These are phyloP conservation scores for Toxotes jaculatrix DNA, from an alignment of 2,113 vertebrate genomes.

Conservation along the genomic window DNA sequence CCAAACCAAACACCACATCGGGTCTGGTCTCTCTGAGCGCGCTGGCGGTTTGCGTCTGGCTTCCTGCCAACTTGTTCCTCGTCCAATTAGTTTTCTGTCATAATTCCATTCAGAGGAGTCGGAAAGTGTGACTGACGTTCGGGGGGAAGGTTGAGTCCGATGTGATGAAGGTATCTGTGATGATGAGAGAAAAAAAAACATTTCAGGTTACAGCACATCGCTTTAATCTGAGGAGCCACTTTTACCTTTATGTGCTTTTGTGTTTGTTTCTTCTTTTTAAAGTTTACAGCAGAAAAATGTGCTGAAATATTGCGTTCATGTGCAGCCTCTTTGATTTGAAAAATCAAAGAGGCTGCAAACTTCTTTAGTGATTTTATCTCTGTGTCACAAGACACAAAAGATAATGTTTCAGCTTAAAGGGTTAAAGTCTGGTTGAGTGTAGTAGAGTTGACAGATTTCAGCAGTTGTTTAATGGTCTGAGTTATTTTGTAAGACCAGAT, in stretches of 20 bases:
- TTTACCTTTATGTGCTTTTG: too few relatives aligned
- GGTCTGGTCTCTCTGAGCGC: slow-evolving; percentile 21
- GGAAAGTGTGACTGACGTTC: slow-evolving; percentile 36
- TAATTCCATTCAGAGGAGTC: slow-evolving; percentile 35
- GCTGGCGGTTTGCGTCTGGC: slow-evolving; percentile 24
- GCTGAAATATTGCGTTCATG: slow-evolving; percentile 3
- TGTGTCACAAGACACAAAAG: too few relatives aligned
- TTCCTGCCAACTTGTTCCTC: slow-evolving; percentile 29
- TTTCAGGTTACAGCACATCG: too few relatives aligned
- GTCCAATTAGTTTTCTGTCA: slow-evolving; percentile 23
- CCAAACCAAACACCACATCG: slow-evolving; percentile 34
- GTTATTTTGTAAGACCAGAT: background rate
- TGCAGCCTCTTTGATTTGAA: background rate
- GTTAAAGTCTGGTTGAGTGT: too few relatives aligned
- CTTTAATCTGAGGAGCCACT: too few relatives aligned
- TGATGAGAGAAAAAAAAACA: background rate
- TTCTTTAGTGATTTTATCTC: too few relatives aligned
- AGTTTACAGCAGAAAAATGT: background rate
- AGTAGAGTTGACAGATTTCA: too few relatives aligned
- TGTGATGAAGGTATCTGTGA: slow-evolving; percentile 25
- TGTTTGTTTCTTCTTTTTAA: background rate
- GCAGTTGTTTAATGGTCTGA: background rate
- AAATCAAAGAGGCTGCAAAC: too few relatives aligned
- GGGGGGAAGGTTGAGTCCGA: slow-evolving; percentile 3
- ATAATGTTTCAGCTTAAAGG: too few relatives aligned